A percentile compares a stretch with the other conserved stretches of the same genome.
Conservation (phyloP, 2,113 vertebrate species). For the Ptilonorhynchus violaceus region DNA sequence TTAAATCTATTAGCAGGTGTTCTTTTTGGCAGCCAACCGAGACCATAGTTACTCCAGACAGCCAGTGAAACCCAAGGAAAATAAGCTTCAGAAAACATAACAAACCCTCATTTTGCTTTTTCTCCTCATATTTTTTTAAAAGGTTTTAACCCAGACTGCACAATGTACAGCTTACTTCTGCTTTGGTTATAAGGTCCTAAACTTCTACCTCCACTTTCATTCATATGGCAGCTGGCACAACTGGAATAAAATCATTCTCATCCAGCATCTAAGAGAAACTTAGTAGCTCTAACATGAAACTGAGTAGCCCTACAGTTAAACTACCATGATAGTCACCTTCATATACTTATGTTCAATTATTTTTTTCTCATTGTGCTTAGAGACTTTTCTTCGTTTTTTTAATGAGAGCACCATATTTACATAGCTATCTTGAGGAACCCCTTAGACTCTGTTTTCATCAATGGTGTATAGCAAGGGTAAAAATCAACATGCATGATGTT, state of each 20-base stretch:
- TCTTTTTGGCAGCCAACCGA: not conserved
- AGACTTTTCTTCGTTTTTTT: not conserved
- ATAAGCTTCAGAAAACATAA: not conserved
- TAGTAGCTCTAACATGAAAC: not conserved
- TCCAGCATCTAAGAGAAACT: not conserved
- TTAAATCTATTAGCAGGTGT: not conserved
- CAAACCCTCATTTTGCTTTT: not conserved
- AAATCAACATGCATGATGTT: not conserved
- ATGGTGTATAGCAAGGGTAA: not conserved
- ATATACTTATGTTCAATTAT: not conserved
- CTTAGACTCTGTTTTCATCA: not conserved
- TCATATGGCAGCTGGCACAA: not conserved
- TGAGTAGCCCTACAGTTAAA: not conserved
- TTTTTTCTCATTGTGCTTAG: not conserved
- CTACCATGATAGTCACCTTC: not conserved
- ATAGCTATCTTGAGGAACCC: not conserved
- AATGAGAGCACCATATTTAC: accelerated
- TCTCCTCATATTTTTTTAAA: not conserved
- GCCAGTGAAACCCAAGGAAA: not conserved
- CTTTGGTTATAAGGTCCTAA: not conserved
- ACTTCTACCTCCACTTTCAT: not conserved
- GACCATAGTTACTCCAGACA: not conserved
- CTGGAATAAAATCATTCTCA: not conserved
- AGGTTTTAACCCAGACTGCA: not conserved
- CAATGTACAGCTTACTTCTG: not conserved